Base-by-base conservation (phyloP, 2,113 vertebrate genomes). In the Vidua macroura region DNA sequence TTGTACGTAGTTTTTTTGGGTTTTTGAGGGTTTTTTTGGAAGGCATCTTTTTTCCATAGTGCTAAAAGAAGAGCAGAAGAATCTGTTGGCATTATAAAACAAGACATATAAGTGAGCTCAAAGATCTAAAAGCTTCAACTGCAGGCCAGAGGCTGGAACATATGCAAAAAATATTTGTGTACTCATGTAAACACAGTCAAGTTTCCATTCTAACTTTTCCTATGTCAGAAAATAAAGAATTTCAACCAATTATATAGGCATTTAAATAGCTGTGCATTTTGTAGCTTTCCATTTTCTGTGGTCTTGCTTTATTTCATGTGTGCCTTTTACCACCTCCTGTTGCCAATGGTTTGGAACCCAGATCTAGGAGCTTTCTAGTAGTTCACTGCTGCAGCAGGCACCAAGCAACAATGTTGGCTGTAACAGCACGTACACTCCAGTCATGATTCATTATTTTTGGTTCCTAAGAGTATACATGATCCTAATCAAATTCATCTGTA, bases 401-500 rank as follows among this genome's bases (percentile, higher is more conserved):
- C 52, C 79, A 74, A 75, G 60, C 43, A 91, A 70, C 83, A 79
- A 43, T 4, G n/a, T 9, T 79, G 86, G 69, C 91, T 95, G 39
- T 66, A 74, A 51, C 55, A 90, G 69, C 92, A 84, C 5, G 6
- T 91, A 81, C 37, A 7, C 60, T 56, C 76, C 6, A 81, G 88
- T 48, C 70, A 41, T 58, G 70, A 93, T 78, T 90, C 60, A 83
- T 78, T 94, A 84, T 81, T 92, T 96, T 93, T 68, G 31, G 69
- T 70, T 92, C 88, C 86, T 95, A 52, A 60, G 77, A 95, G 80
- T 64, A 67, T 95, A 90, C 73, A 74, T 7, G 73, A 55, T 60
- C 83, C 91, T 93, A 95, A 96, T 91, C 80, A 93, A 91, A 93
- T 77, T 94, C 85, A 90, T 93, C 88, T 94, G 93, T 63, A 70